Conservation (phyloP, 2,797 vertebrate genomes). For the Parauchenoglanis punctatus region DNA sequence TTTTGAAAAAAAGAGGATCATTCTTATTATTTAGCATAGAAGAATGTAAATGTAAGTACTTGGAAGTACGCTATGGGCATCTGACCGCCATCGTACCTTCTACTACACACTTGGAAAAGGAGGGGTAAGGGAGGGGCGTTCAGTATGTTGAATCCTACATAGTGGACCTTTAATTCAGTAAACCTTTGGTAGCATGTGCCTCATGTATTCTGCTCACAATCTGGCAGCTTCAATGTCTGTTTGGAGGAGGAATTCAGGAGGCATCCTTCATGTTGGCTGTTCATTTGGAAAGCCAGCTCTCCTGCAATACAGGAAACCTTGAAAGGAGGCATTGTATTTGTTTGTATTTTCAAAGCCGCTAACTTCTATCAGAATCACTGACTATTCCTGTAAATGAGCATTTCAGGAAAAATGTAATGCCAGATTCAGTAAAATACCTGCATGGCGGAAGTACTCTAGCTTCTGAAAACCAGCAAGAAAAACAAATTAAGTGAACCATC, state of each 20-base stretch:
- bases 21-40: too few species aligned
- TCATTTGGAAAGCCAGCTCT: neutral
- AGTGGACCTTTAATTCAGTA: neutral
- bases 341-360: neutral
- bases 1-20: too few species aligned
- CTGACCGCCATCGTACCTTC: too few species aligned
- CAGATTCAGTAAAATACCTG: neutral
- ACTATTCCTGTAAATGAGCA: neutral
- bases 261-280: neutral
- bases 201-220: neutral
- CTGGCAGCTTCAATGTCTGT: neutral
- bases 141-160: too few species aligned
- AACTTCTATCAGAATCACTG: neutral
- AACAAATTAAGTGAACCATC: neutral
- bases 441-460: neutral
- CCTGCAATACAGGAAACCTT: neutral
- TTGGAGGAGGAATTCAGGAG: neutral
- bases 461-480: neutral
- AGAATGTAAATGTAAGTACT: too few species aligned
- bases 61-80: too few species aligned
- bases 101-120: too few species aligned
- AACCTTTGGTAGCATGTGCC: neutral
- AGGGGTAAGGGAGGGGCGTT: too few species aligned
- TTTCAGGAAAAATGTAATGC: neutral
- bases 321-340: neutral